Conservation (phyloP, 2,888 invertebrate species). For the Mycalesis mineus region DNA sequence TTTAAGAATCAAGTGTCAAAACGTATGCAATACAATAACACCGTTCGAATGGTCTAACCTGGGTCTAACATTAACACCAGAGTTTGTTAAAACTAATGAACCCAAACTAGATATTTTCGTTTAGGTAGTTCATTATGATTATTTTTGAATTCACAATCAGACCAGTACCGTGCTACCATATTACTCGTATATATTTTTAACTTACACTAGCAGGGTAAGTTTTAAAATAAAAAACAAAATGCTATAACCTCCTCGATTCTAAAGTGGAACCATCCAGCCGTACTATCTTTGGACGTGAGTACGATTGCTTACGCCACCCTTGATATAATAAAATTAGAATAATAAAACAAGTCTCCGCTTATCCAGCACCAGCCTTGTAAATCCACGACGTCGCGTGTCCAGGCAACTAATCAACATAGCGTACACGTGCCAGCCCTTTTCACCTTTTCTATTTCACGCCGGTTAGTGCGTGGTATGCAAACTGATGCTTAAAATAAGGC, state of each 20-base stretch:
- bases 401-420: constrained; percentile 16
- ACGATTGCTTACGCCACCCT: neutral
- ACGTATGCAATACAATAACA: too few species aligned
- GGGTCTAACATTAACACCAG: too few species aligned
- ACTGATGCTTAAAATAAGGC: neutral
- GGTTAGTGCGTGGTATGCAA: neutral
- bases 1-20: too few species aligned
- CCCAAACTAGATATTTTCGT: too few species aligned
- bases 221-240: too few species aligned
- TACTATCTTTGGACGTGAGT: neutral
- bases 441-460: constrained; percentile 14
- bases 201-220: too few species aligned
- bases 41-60: too few species aligned
- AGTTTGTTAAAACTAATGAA: too few species aligned
- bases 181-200: too few species aligned
- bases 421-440: constrained; percentile 16
- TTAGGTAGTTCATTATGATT: too few species aligned
- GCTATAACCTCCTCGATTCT: neutral
- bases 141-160: too few species aligned
- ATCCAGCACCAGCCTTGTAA: constrained; percentile 18
- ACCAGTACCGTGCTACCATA: too few species aligned
- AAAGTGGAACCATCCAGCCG: neutral
- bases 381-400: constrained; percentile 18
- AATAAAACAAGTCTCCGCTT: constrained; percentile 20
- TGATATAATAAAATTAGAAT: constrained; percentile 15